phyloP scores from a whole-genome alignment of 2,113 vertebrate species.

The Platycercus adscitus region DNA sequence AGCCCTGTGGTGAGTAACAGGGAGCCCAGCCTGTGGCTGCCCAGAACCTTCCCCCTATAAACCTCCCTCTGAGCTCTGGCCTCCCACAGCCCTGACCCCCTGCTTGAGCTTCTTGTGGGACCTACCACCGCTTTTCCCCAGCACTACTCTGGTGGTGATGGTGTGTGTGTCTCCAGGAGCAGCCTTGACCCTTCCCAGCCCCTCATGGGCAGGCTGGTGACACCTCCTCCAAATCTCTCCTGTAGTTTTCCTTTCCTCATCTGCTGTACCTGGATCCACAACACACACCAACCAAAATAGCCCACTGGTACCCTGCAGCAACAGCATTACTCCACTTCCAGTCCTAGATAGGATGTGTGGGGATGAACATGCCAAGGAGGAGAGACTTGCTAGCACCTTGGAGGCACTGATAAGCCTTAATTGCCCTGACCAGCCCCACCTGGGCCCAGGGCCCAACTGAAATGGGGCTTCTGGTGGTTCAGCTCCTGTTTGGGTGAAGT shows the following conservation, averaged over 20 bases:
- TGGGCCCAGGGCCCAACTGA: neutral
- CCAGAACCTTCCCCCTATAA: neutral
- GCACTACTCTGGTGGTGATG: neutral
- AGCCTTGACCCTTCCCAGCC: neutral
- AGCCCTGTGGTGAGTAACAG: neutral
- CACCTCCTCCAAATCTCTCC: neutral
- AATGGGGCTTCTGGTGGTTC: neutral
- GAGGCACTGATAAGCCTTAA: neutral
- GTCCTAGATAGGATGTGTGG: neutral
- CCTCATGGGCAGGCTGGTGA: neutral
- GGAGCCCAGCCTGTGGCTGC: neutral
- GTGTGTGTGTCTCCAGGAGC: neutral
- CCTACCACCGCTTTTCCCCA: neutral
- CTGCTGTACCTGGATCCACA: neutral
- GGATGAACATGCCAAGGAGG: neutral
- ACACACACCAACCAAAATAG: neutral
- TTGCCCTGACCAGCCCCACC: neutral
- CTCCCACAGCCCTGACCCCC: accelerated
- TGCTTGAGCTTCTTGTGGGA: neutral
- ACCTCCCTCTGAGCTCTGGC: accelerated
- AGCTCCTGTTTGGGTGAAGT: neutral
- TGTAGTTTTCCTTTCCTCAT: neutral
- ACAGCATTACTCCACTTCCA: neutral
- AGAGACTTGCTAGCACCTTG: neutral
- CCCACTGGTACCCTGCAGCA: neutral